phyloP scores from a whole-genome alignment of 2,113 vertebrate species.

The Lanius collurio region DNA sequence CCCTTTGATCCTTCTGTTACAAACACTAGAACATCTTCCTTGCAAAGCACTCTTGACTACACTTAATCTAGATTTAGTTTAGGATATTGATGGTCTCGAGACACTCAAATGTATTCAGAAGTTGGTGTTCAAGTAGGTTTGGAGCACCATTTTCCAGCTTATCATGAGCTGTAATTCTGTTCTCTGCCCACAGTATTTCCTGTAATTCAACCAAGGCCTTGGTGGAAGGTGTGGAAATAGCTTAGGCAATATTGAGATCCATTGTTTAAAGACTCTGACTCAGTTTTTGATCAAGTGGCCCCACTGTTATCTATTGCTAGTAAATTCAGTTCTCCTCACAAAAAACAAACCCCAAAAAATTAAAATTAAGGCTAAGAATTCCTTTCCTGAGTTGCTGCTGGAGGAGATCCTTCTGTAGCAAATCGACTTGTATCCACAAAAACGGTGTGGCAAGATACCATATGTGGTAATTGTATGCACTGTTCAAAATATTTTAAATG shows the following conservation, averaged over 20 bases:
- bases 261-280: constrained; percentile 16
- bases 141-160: not conserved
- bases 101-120: not conserved
- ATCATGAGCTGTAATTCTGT: not conserved
- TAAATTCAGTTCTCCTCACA: not conserved
- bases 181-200: not conserved
- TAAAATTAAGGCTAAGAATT: not conserved
- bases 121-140: not conserved
- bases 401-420: constrained; percentile 24
- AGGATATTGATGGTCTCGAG: not conserved
- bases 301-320: not conserved
- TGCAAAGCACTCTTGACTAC: not conserved
- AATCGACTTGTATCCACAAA: constrained; percentile 69
- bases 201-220: constrained; percentile 2
- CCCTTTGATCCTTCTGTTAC: not conserved
- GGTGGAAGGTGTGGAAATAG: constrained; percentile 20
- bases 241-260: not conserved
- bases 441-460: constrained; percentile 48
- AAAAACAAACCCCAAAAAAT: not conserved
- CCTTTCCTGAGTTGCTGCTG: not conserved
- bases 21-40: not conserved
- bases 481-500: constrained; percentile 81
- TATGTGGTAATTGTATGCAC: constrained; percentile 66
- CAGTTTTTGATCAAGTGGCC: not conserved
- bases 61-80: not conserved